Evolutionary conservation across 2,113 vertebrate species (phyloP).

Genomic region (Condylura cristata): DNA sequence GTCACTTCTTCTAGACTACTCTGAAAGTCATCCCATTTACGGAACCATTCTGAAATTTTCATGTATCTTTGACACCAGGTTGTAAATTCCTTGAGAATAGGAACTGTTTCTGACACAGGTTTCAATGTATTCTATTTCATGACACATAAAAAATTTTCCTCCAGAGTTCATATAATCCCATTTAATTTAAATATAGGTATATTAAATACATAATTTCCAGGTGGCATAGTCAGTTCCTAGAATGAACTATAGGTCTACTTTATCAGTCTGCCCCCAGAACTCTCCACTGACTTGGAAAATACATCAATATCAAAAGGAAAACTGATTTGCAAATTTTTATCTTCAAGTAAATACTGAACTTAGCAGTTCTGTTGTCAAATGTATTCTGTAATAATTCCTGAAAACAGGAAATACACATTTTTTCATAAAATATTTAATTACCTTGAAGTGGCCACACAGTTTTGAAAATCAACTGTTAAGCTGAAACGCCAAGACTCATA

Average conservation of each 20-base stretch:
- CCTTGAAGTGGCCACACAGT: neutral
- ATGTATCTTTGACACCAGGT: neutral
- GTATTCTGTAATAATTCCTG: conserved; percentile 23
- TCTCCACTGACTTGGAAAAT: neutral
- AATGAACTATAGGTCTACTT: neutral
- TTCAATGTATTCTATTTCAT: too few species aligned
- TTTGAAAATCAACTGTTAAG: conserved; percentile 29
- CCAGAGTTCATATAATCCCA: neutral
- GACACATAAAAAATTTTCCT: neutral
- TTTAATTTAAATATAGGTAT: neutral
- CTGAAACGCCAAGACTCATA: neutral
- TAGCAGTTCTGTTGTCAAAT: conserved; percentile 10
- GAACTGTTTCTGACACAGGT: neutral
- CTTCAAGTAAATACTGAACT: conserved; percentile 6
- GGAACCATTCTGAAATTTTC: neutral
- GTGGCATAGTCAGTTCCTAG: neutral
- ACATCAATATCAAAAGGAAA: conserved; percentile 5
- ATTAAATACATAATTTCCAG: neutral
- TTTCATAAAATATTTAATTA: conserved; percentile 36
- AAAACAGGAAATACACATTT: neutral
- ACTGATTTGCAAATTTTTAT: neutral
- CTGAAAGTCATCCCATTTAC: neutral
- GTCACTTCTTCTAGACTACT: neutral
- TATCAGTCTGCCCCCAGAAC: conserved; percentile 14
- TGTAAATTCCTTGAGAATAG: neutral